These are phyloP conservation scores for Neostethus bicornis DNA, from an alignment of 2,797 vertebrate genomes.

Conservation along the genomic window DNA sequence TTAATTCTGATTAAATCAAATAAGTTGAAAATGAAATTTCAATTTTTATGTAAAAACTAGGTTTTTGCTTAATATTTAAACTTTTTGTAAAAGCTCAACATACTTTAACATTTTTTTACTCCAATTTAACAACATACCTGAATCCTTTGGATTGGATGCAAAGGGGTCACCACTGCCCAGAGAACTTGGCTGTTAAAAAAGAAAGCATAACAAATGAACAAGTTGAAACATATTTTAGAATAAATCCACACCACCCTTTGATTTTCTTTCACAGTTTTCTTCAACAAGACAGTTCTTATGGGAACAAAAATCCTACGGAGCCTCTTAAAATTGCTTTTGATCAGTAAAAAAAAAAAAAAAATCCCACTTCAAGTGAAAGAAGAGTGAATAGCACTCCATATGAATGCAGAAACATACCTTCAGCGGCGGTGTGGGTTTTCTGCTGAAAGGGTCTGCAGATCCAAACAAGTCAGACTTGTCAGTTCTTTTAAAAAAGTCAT, in stretches of 20 bases:
- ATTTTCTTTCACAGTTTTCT: background rate
- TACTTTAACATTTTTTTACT: background rate
- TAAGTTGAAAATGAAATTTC: background rate
- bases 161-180: constrained; percentile 88
- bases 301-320: background rate
- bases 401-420: constrained; percentile 79
- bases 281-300: background rate
- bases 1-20: background rate
- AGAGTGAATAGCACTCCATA: background rate
- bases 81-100: background rate
- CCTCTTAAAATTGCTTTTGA: background rate
- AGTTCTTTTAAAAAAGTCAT: constrained; percentile 89
- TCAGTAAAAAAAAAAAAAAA: background rate
- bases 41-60: background rate
- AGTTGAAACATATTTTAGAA: constrained; percentile 23
- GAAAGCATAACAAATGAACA: constrained; percentile 14
- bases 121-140: constrained; percentile 78
- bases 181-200: constrained; percentile 80
- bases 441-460: constrained; percentile 86
- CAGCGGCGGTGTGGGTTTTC: constrained; percentile 80
- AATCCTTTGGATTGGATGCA: constrained; percentile 84
- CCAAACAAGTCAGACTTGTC: constrained; percentile 86
- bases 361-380: background rate
- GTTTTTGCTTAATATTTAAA: background rate
- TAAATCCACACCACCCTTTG: constrained; percentile 9